Percentiles rank a stretch among this genome's conserved stretches.
phyloP scores from a whole-genome alignment of 2,797 vertebrate species.

The Potorous gilbertii region DNA sequence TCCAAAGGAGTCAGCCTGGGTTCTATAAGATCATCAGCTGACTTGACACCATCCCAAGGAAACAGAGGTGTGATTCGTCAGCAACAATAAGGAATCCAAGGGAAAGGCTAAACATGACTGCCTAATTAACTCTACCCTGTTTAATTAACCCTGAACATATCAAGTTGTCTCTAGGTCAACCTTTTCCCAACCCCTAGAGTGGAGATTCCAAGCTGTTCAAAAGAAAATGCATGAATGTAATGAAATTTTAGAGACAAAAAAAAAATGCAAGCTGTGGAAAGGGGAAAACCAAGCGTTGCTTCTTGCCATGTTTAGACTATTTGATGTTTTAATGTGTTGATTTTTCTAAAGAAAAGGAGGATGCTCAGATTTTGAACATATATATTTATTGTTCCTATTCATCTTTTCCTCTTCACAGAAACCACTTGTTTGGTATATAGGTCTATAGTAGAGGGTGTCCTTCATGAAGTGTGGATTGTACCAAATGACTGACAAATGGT shows the following conservation, averaged over 20 bases:
- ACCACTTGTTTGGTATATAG: neutral
- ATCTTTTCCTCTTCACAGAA: neutral
- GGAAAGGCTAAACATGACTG: neutral
- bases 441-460: neutral
- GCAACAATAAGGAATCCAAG: neutral
- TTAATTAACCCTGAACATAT: neutral
- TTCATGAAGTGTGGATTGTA: neutral
- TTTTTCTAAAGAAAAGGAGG: neutral
- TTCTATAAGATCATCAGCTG: neutral
- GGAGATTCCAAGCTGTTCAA: neutral
- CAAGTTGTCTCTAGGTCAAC: neutral
- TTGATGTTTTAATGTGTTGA: neutral
- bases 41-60: neutral
- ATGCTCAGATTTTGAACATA: neutral
- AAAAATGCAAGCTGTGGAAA: neutral
- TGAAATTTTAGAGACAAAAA: neutral
- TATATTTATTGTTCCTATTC: neutral
- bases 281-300: neutral
- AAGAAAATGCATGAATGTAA: neutral
- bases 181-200: neutral
- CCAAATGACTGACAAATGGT: neutral
- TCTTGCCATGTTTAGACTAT: neutral
- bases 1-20: neutral
- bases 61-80: neutral
- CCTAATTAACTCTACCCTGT: neutral